Percentiles rank a stretch among this genome's conserved stretches.
These are phyloP conservation scores for Rhimphoctona megacephalus DNA, from an alignment of 2,888 invertebrate genomes.

Conservation along the genomic window DNA sequence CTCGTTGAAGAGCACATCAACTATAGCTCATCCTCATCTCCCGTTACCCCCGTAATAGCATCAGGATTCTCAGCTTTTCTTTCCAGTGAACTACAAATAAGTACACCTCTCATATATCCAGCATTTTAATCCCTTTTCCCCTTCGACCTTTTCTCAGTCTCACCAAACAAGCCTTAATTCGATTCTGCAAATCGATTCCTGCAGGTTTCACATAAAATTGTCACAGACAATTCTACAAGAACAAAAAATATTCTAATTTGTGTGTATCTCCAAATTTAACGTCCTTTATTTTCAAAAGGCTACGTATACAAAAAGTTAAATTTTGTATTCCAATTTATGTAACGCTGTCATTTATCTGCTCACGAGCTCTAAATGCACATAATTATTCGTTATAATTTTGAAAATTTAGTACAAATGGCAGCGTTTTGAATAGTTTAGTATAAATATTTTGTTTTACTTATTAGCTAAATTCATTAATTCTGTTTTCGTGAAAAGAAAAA, in stretches of 20 bases:
- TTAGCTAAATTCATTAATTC: too few relatives aligned
- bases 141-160: not conserved
- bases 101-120: conserved; percentile 14
- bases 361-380: not conserved
- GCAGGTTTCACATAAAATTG: not conserved
- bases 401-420: not conserved
- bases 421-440: not conserved
- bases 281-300: not conserved
- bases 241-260: not conserved
- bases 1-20: conserved; percentile 48
- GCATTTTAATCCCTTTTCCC: conserved; percentile 13
- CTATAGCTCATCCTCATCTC: conserved; percentile 36
- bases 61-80: conserved; percentile 40
- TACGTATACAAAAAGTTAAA: not conserved
- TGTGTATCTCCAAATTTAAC: not conserved
- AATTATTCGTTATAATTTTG: not conserved
- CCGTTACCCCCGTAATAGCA: conserved; percentile 16
- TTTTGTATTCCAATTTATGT: not conserved
- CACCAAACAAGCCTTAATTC: conserved; percentile 12
- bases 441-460: too few relatives aligned
- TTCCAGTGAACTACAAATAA: conserved; percentile 23
- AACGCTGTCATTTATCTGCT: not conserved
- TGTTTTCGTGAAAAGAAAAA: not conserved
- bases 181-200: conserved; percentile 21
- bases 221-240: not conserved